Evolutionary conservation across 2,797 vertebrate species (phyloP), one percentile per base, ranked within the genome.

Genomic region (Eulemur rubriventer): DNA sequence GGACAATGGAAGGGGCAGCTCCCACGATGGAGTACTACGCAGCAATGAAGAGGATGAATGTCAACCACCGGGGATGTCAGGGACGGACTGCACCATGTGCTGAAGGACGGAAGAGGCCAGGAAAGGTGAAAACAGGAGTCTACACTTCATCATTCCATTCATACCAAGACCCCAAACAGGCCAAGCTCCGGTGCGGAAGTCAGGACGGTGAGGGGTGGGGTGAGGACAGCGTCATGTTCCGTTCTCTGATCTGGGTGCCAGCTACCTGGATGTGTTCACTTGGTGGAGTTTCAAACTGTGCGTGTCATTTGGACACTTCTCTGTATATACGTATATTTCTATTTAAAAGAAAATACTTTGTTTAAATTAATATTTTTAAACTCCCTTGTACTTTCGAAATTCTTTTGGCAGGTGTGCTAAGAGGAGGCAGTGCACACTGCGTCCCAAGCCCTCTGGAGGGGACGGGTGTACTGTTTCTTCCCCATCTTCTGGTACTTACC

Each of bases 11-110:
- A n/a, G 48, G 28, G 33, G 13, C 1, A 12, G 8, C 0, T 2
- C 24, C 75, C 69, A 6, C 0, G 0, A 0, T 1, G 48, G 80
- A 28, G 14, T 2, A 3, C 20, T 2, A 7, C 1, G 1, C 46
- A 22, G 59, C 73, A 10, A 20, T 0, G 14, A 80, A 48, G 59
- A 59, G 4, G 8, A 13, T 0, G 6, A 2, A 13, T 14, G 9
- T 0, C 28, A 0, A 16, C 24, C 2, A 2, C 24, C 61, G 33
- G 28, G 24, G 10, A 2, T 8, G 0, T 6, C 0, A 2, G 2
- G 2, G 20, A 7, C 0, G 0, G 48, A 2, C 16, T 28, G 24
- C 30, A 2, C 20, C 73, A 1, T 11, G 0, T 0, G 1, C 7
- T 2, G 9, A 2, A 0, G 7, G 38, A 18, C 0, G 7, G 1